A percentile compares a stretch with the other conserved stretches of the same genome.
These are phyloP conservation scores for Ernsta delagoae DNA, from an alignment of 2,888 invertebrate genomes.

Conservation along the genomic window DNA sequence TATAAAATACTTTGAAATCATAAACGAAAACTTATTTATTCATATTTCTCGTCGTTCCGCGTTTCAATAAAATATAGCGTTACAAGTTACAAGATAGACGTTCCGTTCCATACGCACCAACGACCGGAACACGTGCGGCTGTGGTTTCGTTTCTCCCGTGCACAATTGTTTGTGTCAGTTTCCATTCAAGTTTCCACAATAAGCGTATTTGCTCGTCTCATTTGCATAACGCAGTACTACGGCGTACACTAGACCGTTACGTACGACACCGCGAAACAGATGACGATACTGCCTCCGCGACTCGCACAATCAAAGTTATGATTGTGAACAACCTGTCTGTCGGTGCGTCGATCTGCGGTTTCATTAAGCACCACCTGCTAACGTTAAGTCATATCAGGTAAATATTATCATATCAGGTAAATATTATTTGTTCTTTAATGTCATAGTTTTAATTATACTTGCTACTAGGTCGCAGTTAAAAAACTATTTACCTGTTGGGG, in stretches of 20 bases:
- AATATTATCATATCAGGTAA: not conserved
- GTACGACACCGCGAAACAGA: conserved; percentile 38
- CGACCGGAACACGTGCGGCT: conserved; percentile 32
- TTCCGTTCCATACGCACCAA: conserved; percentile 32
- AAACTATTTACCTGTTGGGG: no score
- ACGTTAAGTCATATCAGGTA: not conserved
- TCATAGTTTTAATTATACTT: not conserved
- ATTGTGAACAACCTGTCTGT: conserved; percentile 14
- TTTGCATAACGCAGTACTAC: conserved; percentile 39
- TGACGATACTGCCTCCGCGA: conserved; percentile 18
- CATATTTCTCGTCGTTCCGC: not conserved
- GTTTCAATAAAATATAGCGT: conserved; percentile 26
- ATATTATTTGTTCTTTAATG: not conserved
- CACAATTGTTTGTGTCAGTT: conserved; percentile 48
- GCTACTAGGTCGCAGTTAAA: no score
- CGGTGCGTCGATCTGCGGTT: conserved; percentile 5
- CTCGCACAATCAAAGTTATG: conserved; percentile 3
- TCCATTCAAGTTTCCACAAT: conserved; percentile 56
- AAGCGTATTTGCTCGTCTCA: conserved; percentile 38
- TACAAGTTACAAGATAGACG: conserved; percentile 34
- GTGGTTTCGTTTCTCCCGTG: conserved; percentile 43
- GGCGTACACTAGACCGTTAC: conserved; percentile 39
- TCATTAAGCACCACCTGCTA: not conserved
- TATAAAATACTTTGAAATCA: no score
- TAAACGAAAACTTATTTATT: no score